Conservation (phyloP, 2,797 vertebrate genomes). For the Psittacula echo region DNA sequence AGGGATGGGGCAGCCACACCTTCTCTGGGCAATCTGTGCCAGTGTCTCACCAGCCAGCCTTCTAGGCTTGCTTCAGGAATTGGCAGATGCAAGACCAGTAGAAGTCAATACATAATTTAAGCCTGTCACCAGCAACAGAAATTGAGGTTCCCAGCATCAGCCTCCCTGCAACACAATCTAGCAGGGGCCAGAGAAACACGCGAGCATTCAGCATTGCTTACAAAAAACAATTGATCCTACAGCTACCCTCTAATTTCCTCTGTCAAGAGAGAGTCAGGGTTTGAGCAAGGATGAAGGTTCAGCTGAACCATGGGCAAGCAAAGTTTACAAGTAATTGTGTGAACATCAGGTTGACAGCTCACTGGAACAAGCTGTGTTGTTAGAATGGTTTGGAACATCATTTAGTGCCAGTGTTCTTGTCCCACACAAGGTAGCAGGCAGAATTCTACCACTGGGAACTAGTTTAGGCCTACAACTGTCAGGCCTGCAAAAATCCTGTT, state of each 20-base stretch:
- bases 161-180: background rate
- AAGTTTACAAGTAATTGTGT: background rate
- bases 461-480: background rate
- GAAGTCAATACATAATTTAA: background rate
- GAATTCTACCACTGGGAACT: background rate
- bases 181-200: background rate
- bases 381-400: background rate
- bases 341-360: accelerated
- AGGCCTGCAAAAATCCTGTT: background rate
- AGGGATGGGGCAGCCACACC: background rate
- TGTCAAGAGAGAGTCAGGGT: background rate
- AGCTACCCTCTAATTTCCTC: accelerated
- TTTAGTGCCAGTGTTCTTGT: background rate
- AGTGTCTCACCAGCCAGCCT: background rate
- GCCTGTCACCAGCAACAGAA: background rate
- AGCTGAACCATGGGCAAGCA: background rate
- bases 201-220: background rate
- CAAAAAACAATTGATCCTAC: background rate
- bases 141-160: background rate
- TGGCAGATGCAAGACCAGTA: background rate
- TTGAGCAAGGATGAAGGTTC: background rate
- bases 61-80: background rate
- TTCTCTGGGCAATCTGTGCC: background rate
- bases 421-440: background rate
- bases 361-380: background rate